Evolutionary conservation across 2,797 vertebrate species (phyloP), one percentile per base, ranked within the genome.

Genomic region (Cottoperca gobio): DNA sequence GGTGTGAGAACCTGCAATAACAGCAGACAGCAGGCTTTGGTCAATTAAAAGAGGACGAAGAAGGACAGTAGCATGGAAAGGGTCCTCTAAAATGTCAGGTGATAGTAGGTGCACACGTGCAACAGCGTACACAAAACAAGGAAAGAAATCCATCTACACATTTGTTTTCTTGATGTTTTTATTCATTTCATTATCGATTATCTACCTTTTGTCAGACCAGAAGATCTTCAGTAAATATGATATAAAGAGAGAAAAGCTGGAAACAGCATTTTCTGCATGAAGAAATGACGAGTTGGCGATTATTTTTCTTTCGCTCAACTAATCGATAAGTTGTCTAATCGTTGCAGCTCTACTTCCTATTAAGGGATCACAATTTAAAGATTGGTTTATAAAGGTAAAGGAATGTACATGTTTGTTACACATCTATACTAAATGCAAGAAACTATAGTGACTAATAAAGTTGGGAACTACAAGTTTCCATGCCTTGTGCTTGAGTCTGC

Each of bases 1-100:
- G 98, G 95, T 99, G 98, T 16, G 98, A 97, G 92, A 99, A 99
- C 98, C 98, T 99, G 86, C n/a, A 88, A 87, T 53, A 70, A 69
- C 49, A 82, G 73, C 23, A 60, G n/a, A 73, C 35, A 46, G 59
- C 45, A 61, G n/a, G 23, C 52, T 64, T 57, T 63, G 62, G 82
- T 90, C 76, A 67, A 50, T 52, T 5, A 70, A 17, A 16, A 28
- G 60, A 62, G 45, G 55, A 61, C 2, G 3, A 21, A 48, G n/a
- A 14, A 70, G 42, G 23, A 60, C 33, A 46, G 50, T 2, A 31
- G 31, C 39, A 55, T 11, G 19, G 37, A 65, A 31, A 45, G 37
- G 40, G 14, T 64, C 14, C 12, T 16, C 2, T 21, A 10, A n/a
- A 19, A 40, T 49, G 24, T 50, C 13, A 14, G 9, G 17, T 35